A percentile compares a stretch with the other conserved stretches of the same genome.
phyloP scores from a whole-genome alignment of 1,140 invertebrate species.

The Sycobia sp. region DNA sequence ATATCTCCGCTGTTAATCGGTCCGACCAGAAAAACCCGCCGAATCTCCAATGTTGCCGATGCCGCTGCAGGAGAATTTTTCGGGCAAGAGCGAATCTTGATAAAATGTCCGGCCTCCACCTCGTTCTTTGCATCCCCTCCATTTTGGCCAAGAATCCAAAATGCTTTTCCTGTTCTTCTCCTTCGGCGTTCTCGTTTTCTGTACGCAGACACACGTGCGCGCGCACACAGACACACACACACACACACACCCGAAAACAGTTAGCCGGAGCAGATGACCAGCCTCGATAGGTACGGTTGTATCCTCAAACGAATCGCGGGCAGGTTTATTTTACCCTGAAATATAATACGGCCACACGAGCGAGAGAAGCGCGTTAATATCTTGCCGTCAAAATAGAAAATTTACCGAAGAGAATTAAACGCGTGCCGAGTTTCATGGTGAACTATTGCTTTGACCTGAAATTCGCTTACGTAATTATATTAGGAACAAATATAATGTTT shows the following conservation, averaged over 20 bases:
- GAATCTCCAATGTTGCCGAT: constrained; percentile 44
- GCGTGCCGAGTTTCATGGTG: no score
- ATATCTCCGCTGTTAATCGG: constrained; percentile 54
- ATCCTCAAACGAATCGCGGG: constrained; percentile 12
- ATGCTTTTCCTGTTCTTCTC: background rate
- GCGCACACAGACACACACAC: no score
- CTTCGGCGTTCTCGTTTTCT: constrained; percentile 39
- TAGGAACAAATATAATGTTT: no score
- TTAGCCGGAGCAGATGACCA: constrained; percentile 41
- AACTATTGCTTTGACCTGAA: no score
- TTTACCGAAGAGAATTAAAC: no score
- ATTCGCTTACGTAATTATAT: no score
- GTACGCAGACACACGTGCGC: no score
- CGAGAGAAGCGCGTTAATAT: constrained; percentile 35
- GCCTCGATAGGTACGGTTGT: constrained; percentile 40
- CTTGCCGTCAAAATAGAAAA: background rate
- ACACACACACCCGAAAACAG: no score
- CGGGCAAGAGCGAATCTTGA: constrained; percentile 49
- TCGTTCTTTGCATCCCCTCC: no score
- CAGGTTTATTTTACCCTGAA: constrained; percentile 14
- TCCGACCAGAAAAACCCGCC: constrained; percentile 41
- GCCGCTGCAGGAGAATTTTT: constrained; percentile 49
- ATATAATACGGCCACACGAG: constrained; percentile 12
- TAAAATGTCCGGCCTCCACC: constrained; percentile 41
- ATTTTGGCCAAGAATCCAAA: background rate